Base-by-base conservation (phyloP, 2,888 invertebrate genomes). In the Druceiella hillmani region DNA sequence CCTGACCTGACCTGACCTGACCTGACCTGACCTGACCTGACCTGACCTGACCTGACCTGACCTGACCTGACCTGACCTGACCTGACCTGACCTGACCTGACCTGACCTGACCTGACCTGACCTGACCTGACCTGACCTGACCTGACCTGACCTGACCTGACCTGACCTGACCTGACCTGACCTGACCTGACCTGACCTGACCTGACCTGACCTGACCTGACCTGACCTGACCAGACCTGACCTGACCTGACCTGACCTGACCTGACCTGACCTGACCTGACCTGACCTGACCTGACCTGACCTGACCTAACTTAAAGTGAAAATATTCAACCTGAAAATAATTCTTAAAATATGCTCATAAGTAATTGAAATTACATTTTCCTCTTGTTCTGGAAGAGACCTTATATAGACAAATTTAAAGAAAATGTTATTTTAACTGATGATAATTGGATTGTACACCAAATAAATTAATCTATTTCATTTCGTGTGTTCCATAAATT, bases 211-310 rank as follows among this genome's bases (percentile, higher is more conserved):
- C 41, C 37, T 45, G 42, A 45, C 45, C 45, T 47, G 41, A 45
- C 46, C 43, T 45, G 41, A 41, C 44, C 41, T 48, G 41, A 41
- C 45, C 43, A 43, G 42, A 45, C 48, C 44, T 45, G 41, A 43
- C 46, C 43, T 37, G 41, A 38, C 38, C 43, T 45, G 38, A 40
- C 44, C 43, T 45, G 36, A 41, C 40, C 35, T 38, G 30, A 42
- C 41, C 42, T 46, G 43, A 41, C 47, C 45, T 43, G 40, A 46
- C 47, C 43, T 46, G 40, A 46, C 47, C 43, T 46, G 40, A 46
- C 47, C 43, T 46, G 40, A 46, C 47, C 45, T 46, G 40, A 46
- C 45, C 45, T 46, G 40, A 46, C 47, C 45, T 46, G 40, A 33
- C 38, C 38, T 32, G 27, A 39, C 38, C 39, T 39, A 38, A 42